Evolutionary conservation across 2,888 invertebrate species (phyloP).

Genomic region (Lamellibrachia satsuma): DNA sequence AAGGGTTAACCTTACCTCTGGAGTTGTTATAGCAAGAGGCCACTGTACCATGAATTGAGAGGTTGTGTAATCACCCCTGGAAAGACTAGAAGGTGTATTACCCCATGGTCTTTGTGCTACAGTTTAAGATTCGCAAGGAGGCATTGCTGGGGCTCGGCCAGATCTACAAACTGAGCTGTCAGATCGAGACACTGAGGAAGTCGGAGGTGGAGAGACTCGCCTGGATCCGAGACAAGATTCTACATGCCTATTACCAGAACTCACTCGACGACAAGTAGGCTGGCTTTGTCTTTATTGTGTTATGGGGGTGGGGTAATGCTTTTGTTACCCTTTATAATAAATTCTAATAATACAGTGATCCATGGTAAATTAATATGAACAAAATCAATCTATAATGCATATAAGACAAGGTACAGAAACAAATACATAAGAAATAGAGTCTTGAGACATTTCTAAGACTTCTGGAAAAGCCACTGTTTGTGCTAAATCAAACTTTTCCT

Average conservation of each 20-base stretch:
- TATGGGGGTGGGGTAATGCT: background rate
- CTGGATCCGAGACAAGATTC: constrained; percentile 91
- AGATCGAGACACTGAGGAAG: constrained; percentile 73
- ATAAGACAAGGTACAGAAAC: too few species aligned
- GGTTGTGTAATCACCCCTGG: background rate
- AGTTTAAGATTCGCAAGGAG: constrained; percentile 94
- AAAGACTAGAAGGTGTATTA: too few species aligned
- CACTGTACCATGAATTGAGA: background rate
- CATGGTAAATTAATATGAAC: too few species aligned
- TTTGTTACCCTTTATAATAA: too few species aligned
- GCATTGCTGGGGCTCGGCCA: constrained; percentile 93
- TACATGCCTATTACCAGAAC: constrained; percentile 86
- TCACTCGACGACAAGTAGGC: constrained; percentile 84
- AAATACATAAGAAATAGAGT: too few species aligned
- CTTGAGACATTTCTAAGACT: too few species aligned
- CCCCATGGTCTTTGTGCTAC: constrained; percentile 39
- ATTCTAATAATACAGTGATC: too few species aligned
- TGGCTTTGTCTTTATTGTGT: background rate
- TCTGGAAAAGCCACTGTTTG: too few species aligned
- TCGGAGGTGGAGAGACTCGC: constrained; percentile 71
- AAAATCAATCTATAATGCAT: too few species aligned
- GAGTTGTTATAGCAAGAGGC: too few species aligned
- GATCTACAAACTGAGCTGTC: constrained; percentile 82
- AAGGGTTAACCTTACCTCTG: too few species aligned
- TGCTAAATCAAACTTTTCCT: too few species aligned